These are phyloP conservation scores for Scomber japonicus DNA, from an alignment of 2,113 vertebrate species.

Conservation along the genomic window DNA sequence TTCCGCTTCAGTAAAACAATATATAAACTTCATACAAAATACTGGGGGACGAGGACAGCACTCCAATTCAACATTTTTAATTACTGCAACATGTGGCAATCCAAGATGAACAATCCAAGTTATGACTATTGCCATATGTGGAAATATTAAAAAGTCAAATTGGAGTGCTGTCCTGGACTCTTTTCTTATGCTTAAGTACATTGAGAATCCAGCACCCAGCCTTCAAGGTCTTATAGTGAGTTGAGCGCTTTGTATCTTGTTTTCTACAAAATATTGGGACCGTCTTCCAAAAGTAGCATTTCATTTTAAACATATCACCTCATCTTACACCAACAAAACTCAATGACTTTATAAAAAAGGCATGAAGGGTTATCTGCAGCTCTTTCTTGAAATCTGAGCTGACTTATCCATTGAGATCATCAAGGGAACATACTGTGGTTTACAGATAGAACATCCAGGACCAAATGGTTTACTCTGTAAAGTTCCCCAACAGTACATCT, in stretches of 20 bases:
- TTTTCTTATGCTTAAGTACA: no score
- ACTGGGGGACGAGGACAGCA: background rate
- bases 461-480: background rate
- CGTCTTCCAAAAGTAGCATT: background rate
- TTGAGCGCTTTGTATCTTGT: no score
- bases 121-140: background rate
- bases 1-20: constrained; percentile 15
- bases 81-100: no score
- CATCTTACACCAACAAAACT: background rate
- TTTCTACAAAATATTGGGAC: no score
- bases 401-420: background rate
- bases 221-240: no score
- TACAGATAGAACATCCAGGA: background rate
- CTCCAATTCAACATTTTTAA: no score
- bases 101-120: constrained; percentile 20
- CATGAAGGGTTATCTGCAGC: background rate
- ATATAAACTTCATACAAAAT: constrained; percentile 34
- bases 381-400: background rate
- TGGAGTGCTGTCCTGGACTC: no score
- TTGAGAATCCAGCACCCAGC: no score
- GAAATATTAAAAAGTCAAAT: no score
- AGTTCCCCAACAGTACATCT: background rate
- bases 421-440: background rate
- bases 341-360: background rate
- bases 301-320: background rate